These are phyloP conservation scores for Drosophila arawakana DNA, from an alignment of 1,140 invertebrate species.

Conservation along the genomic window DNA sequence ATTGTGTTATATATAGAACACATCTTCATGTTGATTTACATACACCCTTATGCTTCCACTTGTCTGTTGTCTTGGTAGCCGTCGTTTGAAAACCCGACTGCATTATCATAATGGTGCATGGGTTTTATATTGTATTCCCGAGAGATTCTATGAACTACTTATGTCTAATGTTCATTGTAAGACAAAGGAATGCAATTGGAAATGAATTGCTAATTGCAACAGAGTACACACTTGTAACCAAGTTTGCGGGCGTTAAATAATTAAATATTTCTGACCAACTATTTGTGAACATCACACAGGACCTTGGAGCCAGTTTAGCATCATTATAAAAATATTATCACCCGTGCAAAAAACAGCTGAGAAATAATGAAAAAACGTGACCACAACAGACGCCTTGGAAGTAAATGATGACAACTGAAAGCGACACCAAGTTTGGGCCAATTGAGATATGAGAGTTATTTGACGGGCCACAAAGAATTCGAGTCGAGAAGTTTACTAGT, in stretches of 20 bases:
- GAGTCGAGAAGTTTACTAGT: slow-evolving; percentile 26
- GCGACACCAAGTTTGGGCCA: slow-evolving; percentile 37
- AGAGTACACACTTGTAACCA: slow-evolving; percentile 38
- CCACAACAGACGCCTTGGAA: slow-evolving; percentile 59
- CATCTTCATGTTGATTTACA: slow-evolving; percentile 3
- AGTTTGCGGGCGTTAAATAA: slow-evolving; percentile 45
- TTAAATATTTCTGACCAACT: slow-evolving; percentile 62
- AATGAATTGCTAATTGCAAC: slow-evolving; percentile 21
- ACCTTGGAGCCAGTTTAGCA: slow-evolving; percentile 44
- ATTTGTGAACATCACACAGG: slow-evolving; percentile 62
- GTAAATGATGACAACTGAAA: slow-evolving; percentile 46
- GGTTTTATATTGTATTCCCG: background rate
- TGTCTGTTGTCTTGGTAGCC: slow-evolving; percentile 3
- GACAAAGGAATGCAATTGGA: slow-evolving; percentile 24
- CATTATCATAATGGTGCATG: slow-evolving; percentile 16
- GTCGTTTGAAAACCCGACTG: slow-evolving; percentile 13
- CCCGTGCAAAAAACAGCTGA: background rate
- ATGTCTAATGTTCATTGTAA: background rate
- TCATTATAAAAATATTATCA: slow-evolving; percentile 78
- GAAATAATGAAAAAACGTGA: slow-evolving; percentile 76
- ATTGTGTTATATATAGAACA: slow-evolving; percentile 8
- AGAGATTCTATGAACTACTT: background rate
- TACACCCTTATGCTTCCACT: background rate
- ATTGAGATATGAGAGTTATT: slow-evolving; percentile 50
- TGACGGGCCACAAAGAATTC: slow-evolving; percentile 41